These are phyloP conservation scores for Elysia chlorotica DNA, from an alignment of 1,140 invertebrate species.

Conservation along the genomic window DNA sequence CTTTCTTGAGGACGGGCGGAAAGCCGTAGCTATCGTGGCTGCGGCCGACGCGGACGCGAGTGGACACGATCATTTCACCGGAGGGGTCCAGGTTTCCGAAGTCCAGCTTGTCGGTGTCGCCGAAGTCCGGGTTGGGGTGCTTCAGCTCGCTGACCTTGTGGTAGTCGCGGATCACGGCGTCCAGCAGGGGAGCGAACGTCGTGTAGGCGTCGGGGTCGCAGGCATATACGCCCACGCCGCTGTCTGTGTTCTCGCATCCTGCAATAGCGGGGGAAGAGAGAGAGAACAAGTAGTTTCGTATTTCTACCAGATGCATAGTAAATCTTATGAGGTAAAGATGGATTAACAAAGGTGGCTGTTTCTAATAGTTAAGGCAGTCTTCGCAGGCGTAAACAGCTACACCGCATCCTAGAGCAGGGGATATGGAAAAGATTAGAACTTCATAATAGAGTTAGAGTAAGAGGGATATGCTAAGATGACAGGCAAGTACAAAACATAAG, in stretches of 20 bases:
- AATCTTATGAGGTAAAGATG: background rate
- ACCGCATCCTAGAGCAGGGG: too few relatives aligned
- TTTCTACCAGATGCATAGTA: too few relatives aligned
- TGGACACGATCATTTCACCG: constrained; percentile 68
- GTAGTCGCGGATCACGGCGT: constrained; percentile 52
- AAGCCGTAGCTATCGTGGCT: constrained; percentile 47
- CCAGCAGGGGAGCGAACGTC: constrained; percentile 47
- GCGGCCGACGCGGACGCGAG: constrained; percentile 51
- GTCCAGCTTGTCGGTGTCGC: constrained; percentile 61
- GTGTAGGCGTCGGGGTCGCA: constrained; percentile 55
- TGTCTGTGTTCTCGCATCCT: constrained; percentile 45
- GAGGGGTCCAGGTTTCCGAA: constrained; percentile 50
- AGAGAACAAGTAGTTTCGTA: too few relatives aligned
- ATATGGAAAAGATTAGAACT: too few relatives aligned
- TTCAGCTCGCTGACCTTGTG: constrained; percentile 59
- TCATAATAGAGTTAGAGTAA: too few relatives aligned
- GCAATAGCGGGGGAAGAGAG: too few relatives aligned
- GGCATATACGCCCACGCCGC: constrained; percentile 48
- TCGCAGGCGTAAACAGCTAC: too few relatives aligned
- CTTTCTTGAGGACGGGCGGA: constrained; percentile 77
- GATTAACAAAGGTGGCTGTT: too few relatives aligned
- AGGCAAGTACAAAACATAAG: too few relatives aligned
- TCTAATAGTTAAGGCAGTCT: too few relatives aligned
- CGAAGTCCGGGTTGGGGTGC: constrained; percentile 74
- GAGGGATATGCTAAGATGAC: too few relatives aligned